Evolutionary conservation across 2,113 vertebrate genomes (phyloP), one percentile per base, ranked within the genome.

Genomic region (Indri indri): DNA sequence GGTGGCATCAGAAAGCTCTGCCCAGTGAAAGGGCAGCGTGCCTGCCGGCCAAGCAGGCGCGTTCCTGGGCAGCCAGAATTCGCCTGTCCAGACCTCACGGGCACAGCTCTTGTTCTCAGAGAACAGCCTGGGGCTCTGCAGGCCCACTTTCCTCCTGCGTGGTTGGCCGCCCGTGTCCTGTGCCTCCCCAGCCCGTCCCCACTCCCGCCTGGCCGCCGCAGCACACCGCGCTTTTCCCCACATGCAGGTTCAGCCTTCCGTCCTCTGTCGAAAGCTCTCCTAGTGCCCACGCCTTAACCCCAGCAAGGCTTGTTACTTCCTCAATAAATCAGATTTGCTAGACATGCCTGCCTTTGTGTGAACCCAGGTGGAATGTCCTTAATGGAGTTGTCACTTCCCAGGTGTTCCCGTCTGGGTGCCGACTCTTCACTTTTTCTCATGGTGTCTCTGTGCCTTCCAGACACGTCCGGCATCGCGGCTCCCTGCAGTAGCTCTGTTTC

Each of bases 301-400:
- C 77, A 20, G 81, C 90, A 97, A 91, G 92, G 97, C 95, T 92
- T 97, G 96, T 97, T 97, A 95, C 97, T 97, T 98, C 97, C 97
- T 98, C 97, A 93, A 97, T 98, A 98, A 98, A 98, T 98, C 98
- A 98, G 97, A 97, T 98, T 97, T 98, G 95, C 97, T 98, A 98
- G 98, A 97, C 97, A 97, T 37, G 94, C 94, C 96, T 97, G 1
- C 14, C 96, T 98, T 92, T 97, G 97, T 97, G 92, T 90, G 96
- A 98, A 98, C 97, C 95, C 3, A 34, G 89, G 88, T 73, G 66
- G 95, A 98, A 95, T 97, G 91, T 98, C 98, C 97, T 98, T 98
- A 98, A 98, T 98, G 98, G 97, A 98, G 97, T 98, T 47, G 1
- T 97, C 97, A 97, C 97, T 97, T 97, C 97, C 98, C 97, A 96